A percentile compares a stretch with the other conserved stretches of the same genome.
phyloP scores from a whole-genome alignment of 2,113 vertebrate species.

The Atlantisia rogersi region DNA sequence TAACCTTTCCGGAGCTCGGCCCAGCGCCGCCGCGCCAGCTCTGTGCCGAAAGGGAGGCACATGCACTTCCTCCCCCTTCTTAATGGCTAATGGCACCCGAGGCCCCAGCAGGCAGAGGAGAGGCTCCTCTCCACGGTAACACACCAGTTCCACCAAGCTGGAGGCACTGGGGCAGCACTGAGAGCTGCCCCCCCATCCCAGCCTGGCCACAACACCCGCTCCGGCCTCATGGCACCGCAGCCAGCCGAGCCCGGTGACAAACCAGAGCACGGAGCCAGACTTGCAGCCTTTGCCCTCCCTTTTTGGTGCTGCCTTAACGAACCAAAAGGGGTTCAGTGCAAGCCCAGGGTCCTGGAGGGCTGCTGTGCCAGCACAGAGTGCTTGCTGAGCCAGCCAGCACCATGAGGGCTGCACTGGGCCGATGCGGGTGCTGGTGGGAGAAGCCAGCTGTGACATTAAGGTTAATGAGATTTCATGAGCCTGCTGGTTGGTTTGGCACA shows the following conservation, averaged over 20 bases:
- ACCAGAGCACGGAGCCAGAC: accelerated
- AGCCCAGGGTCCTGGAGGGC: background rate
- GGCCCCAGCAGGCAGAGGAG: background rate
- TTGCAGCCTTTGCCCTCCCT: background rate
- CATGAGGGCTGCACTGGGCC: accelerated
- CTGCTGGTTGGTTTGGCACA: background rate
- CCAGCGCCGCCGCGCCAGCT: background rate
- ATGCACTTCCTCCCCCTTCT: background rate
- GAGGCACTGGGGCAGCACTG: accelerated
- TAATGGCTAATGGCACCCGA: background rate
- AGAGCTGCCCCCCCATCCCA: background rate
- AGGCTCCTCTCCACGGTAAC: background rate
- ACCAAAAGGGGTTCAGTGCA: no score
- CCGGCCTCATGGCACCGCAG: accelerated
- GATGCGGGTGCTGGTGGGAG: background rate
- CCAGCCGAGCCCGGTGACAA: no score
- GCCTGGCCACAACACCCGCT: accelerated
- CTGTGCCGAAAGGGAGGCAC: background rate
- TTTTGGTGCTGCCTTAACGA: background rate
- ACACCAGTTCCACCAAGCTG: background rate
- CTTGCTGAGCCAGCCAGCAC: background rate
- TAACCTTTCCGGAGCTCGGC: conserved; percentile 62
- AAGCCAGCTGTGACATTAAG: background rate
- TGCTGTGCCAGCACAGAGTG: background rate
- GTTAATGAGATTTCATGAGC: conserved; percentile 69